These are phyloP conservation scores for Hucho hucho DNA, from an alignment of 2,113 vertebrate species.

Conservation along the genomic window DNA sequence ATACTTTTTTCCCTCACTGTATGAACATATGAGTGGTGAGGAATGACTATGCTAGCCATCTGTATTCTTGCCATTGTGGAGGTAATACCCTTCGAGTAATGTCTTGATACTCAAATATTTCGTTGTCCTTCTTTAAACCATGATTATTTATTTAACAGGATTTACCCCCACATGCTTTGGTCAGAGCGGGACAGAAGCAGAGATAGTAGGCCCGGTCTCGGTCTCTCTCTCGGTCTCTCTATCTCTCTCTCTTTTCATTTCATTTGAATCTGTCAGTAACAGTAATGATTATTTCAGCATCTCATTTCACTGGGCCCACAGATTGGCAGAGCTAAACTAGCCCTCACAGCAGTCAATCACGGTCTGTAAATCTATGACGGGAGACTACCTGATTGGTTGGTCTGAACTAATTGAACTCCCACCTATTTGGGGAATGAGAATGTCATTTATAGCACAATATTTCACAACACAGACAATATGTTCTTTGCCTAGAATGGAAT, in stretches of 20 bases:
- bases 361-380: slow-evolving; percentile 56
- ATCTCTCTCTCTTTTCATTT: no score
- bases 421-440: slow-evolving; percentile 41
- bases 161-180: not conserved
- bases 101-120: not conserved
- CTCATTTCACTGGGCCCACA: slow-evolving; percentile 21
- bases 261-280: not conserved
- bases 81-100: not conserved
- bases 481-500: not conserved
- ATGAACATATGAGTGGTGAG: no score
- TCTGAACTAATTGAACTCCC: slow-evolving; percentile 43
- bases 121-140: not conserved
- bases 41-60: no score
- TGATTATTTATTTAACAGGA: not conserved
- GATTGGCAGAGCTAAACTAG: slow-evolving; percentile 52
- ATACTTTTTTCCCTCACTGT: no score
- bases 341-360: slow-evolving; percentile 41
- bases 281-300: not conserved
- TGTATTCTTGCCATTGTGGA: no score
- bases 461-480: not conserved
- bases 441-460: slow-evolving; percentile 26
- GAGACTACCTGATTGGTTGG: slow-evolving; percentile 50
- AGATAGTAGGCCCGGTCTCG: not conserved
- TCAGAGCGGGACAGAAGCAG: not conserved
- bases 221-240: no score